phyloP scores from a whole-genome alignment of 2,888 invertebrate genomes.

The Ommatoiulus sabulosus region DNA sequence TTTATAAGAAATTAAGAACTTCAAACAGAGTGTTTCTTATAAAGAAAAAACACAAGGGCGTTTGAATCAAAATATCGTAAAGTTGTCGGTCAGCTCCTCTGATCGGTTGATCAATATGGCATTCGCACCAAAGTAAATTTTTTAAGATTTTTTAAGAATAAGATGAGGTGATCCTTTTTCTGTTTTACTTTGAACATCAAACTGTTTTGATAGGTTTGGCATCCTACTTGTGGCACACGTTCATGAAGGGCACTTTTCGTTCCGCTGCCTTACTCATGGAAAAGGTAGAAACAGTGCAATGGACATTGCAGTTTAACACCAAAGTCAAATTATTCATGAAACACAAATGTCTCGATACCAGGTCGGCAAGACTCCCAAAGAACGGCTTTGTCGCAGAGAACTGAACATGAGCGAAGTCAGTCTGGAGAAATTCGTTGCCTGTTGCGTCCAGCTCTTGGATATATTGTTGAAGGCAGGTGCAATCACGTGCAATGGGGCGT shows the following conservation, averaged over 20 bases:
- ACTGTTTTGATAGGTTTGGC: conserved; percentile 76
- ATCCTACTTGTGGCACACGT: conserved; percentile 88
- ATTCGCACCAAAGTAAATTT: too few species aligned
- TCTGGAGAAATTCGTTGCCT: conserved; percentile 67
- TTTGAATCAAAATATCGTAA: too few species aligned
- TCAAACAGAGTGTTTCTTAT: too few species aligned
- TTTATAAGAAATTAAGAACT: too few species aligned
- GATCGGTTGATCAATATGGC: too few species aligned
- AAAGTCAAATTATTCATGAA: neutral
- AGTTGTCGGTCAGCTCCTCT: too few species aligned
- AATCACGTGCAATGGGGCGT: too few species aligned
- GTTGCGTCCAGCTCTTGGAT: conserved; percentile 71
- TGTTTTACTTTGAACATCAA: too few species aligned
- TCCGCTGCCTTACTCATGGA: conserved; percentile 82
- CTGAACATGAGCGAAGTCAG: conserved; percentile 66
- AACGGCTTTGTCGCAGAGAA: conserved; percentile 76
- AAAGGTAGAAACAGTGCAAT: conserved; percentile 68
- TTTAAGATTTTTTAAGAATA: too few species aligned
- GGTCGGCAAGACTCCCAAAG: conserved; percentile 83
- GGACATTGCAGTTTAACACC: neutral
- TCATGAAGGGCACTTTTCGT: conserved; percentile 84
- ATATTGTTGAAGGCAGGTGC: conserved; percentile 73
- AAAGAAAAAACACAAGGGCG: too few species aligned
- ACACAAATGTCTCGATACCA: conserved; percentile 59
- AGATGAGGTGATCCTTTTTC: too few species aligned